Conservation (phyloP, 2,888 invertebrate genomes). For the Sphaerophoria rueppellii region DNA sequence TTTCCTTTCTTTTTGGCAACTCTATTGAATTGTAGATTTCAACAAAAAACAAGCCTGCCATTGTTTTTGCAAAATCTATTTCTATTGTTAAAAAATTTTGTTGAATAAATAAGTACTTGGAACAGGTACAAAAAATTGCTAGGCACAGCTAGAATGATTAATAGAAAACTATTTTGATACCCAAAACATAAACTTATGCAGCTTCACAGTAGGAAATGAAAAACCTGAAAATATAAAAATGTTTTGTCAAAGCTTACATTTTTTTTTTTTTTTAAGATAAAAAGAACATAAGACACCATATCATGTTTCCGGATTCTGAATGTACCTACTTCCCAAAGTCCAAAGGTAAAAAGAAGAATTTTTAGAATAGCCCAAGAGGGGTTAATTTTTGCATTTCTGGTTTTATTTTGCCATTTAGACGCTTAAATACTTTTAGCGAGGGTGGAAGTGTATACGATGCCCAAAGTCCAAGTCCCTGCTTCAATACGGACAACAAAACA, state of each 20-base stretch:
- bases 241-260: too few species aligned
- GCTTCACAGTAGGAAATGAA: too few species aligned
- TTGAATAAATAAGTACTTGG: constrained; percentile 9
- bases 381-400: constrained; percentile 21
- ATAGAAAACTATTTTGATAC: background rate
- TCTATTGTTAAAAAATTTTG: background rate
- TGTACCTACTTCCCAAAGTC: background rate
- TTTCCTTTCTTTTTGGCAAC: constrained; percentile 4
- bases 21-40: constrained; percentile 55
- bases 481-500: background rate
- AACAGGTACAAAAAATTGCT: background rate
- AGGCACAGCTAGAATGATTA: constrained; percentile 36
- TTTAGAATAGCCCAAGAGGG: background rate
- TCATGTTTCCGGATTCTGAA: too few species aligned
- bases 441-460: background rate
- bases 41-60: constrained; percentile 18
- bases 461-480: background rate
- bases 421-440: constrained; percentile 19
- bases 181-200: background rate
- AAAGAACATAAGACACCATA: too few species aligned
- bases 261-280: too few species aligned
- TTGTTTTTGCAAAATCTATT: constrained; percentile 12
- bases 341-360: constrained; percentile 25
- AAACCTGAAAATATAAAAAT: too few species aligned
- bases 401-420: constrained; percentile 27